phyloP scores from a whole-genome alignment of 2,888 invertebrate species.

The Chesias legatella region DNA sequence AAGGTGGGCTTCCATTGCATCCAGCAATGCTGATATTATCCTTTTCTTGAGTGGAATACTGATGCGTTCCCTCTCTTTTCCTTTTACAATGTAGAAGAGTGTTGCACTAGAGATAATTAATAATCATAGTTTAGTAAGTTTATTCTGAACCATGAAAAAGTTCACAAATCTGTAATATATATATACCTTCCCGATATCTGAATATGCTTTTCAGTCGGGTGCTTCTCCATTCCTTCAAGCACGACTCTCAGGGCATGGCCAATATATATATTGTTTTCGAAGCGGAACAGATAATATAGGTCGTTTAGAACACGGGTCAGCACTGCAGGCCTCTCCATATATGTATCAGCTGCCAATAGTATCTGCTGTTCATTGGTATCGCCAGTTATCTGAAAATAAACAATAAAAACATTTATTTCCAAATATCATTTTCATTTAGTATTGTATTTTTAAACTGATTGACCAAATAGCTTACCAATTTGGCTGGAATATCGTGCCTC shows the following conservation, averaged over 20 bases:
- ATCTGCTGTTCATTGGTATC: conserved; percentile 96
- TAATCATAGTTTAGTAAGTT: conserved; percentile 1
- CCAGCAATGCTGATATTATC: conserved; percentile 90
- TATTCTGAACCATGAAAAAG: background rate
- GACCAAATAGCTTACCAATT: conserved; percentile 80
- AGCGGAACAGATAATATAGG: conserved; percentile 92
- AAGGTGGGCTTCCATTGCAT: conserved; percentile 93
- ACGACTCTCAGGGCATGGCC: conserved; percentile 89
- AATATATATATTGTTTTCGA: conserved; percentile 88
- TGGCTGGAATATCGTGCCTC: conserved; percentile 94
- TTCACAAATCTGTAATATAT: background rate
- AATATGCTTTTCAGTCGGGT: conserved; percentile 92
- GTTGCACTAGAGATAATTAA: conserved; percentile 85
- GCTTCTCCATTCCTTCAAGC: conserved; percentile 93
- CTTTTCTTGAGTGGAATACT: conserved; percentile 87
- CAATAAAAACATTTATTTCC: too few relatives aligned
- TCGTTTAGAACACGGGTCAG: conserved; percentile 93
- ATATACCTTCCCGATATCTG: conserved; percentile 93
- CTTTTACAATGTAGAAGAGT: conserved; percentile 96
- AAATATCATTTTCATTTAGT: background rate
- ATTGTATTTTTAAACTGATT: background rate
- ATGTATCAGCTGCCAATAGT: conserved; percentile 89
- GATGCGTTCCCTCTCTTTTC: conserved; percentile 87
- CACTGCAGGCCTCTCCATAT: conserved; percentile 91
- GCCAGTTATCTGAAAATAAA: conserved; percentile 87